A percentile compares a stretch with the other conserved stretches of the same genome.
Conservation (phyloP, 2,113 vertebrate genomes). For the Melanocharis versteri region DNA sequence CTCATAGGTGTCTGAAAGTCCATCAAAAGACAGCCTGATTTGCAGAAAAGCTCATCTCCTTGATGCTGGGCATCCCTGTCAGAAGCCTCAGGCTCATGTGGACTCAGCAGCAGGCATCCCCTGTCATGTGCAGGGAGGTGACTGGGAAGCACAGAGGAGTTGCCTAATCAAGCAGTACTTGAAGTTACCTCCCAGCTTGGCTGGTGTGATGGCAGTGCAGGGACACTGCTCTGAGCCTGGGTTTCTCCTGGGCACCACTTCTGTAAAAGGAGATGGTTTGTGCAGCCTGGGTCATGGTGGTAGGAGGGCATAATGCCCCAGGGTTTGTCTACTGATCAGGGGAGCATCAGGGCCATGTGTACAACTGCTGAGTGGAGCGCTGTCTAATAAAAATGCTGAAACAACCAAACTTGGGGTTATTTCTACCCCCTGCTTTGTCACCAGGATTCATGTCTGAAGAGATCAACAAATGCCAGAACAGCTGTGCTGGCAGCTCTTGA, state of each 20-base stretch:
- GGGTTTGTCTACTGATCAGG: not conserved
- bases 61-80: not conserved
- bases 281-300: not conserved
- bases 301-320: not conserved
- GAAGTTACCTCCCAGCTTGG: not conserved
- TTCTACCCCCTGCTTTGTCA: not conserved
- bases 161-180: not conserved
- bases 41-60: not conserved
- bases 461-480: fast-evolving
- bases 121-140: not conserved
- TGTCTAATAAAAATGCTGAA: constrained; percentile 35
- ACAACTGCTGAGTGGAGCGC: not conserved
- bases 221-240: not conserved
- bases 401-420: not conserved
- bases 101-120: not conserved
- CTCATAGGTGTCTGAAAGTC: not conserved
- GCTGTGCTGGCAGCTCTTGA: not conserved
- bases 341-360: not conserved
- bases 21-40: not conserved
- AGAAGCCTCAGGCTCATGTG: not conserved
- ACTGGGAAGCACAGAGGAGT: not conserved
- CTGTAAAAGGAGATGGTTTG: not conserved
- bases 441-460: not conserved
- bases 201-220: not conserved
- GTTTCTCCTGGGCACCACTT: not conserved